Evolutionary conservation across 2,888 invertebrate species (phyloP), one percentile per base, ranked within the genome.

Genomic region (Barypeithes pellucidus): DNA sequence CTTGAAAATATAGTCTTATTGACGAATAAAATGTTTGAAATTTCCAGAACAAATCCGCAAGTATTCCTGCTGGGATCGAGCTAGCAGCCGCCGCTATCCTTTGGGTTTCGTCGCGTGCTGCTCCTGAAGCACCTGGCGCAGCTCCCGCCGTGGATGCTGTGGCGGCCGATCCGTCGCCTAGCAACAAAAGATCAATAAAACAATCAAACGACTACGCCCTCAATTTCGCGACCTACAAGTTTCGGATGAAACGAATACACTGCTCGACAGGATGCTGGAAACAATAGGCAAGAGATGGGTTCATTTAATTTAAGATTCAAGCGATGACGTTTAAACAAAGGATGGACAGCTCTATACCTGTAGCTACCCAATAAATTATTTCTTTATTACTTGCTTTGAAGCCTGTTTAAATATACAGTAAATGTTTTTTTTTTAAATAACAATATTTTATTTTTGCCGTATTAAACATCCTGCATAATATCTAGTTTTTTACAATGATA

Each of bases 151-250:
- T 18, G 73, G 77, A 73, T 73, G 82, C 81, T 81, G 81, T 79
- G 67, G 72, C 47, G 63, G 67, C 80, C 80, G 77, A 77, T 77
- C 76, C 74, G 80, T 82, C 80, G 79, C 84, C 80, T 82, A 79
- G 83, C 83, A 84, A 84, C 83, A 79, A 79, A 76, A 82, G 84
- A 85, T 85, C 85, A 84, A 85, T 85, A 85, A 83, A 84, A 84
- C 84, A 84, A 85, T 85, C 83, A 84, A 82, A 81, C 79, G 83
- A 81, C 82, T 82, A 83, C 83, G 83, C 83, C 83, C 80, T 79
- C 77, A 77, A 79, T 78, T 71, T 72, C 61, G 66, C 73, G 73
- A 71, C 74, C 66, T 67, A 70, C 65, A 36, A 65, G 43, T 29
- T 71, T 59, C n/a, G 22, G 39, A 41, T 43, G 14, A 22, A n/a